Percentiles rank a stretch among this genome's conserved stretches.
Conservation (phyloP, 2,113 vertebrate genomes). For the Isurus oxyrinchus region DNA sequence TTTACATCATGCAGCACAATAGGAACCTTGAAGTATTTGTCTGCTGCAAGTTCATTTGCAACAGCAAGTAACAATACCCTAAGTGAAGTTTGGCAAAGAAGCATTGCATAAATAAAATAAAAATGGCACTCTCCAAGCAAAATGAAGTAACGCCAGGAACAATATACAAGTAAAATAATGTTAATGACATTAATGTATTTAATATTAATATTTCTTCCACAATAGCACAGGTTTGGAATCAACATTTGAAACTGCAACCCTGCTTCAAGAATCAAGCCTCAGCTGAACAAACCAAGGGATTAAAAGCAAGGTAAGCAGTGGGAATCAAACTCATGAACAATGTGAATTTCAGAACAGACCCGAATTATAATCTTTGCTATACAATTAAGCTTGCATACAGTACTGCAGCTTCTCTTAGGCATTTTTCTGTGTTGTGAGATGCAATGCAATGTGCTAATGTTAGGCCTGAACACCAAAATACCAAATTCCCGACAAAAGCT, state of each 20-base stretch:
- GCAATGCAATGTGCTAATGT: not conserved
- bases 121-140: not conserved
- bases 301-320: too few relatives aligned
- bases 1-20: not conserved
- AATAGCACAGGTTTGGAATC: not conserved
- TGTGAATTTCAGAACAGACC: not conserved
- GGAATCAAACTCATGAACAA: too few relatives aligned
- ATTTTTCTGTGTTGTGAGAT: not conserved
- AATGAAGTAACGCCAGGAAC: not conserved
- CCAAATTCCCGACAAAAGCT: not conserved
- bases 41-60: too few relatives aligned
- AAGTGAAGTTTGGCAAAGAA: not conserved
- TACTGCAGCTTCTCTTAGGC: not conserved
- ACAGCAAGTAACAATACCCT: too few relatives aligned
- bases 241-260: not conserved
- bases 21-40: not conserved
- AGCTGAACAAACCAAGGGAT: not conserved
- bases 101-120: not conserved
- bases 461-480: not conserved
- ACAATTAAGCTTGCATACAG: not conserved
- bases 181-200: not conserved
- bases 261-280: not conserved
- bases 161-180: not conserved
- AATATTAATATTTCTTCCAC: not conserved
- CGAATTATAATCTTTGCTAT: not conserved